phyloP scores from a whole-genome alignment of 2,797 vertebrate species.

The Pseudopleuronectes americanus region DNA sequence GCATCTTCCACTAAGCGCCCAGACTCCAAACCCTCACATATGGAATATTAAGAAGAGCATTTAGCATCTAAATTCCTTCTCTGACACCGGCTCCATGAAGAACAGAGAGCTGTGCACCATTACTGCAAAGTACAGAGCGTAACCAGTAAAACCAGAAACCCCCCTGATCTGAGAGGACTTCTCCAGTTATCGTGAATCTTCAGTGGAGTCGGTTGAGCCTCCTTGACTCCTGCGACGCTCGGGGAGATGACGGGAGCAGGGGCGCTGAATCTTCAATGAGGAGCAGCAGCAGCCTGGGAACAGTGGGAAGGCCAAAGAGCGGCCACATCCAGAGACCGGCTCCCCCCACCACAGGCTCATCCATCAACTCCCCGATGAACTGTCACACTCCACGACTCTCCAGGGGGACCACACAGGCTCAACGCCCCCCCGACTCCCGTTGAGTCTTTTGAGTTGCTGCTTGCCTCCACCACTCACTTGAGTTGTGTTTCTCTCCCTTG shows the following conservation, averaged over 20 bases:
- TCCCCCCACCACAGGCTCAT: slow-evolving; percentile 42
- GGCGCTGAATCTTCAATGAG: slow-evolving; percentile 50
- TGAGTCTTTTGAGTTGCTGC: background rate
- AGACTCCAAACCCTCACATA: background rate
- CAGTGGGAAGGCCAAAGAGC: slow-evolving; percentile 44
- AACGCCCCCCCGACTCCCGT: background rate
- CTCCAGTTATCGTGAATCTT: slow-evolving; percentile 36
- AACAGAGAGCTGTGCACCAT: background rate
- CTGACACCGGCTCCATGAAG: background rate
- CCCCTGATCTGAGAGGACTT: slow-evolving; percentile 20
- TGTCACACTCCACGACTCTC: slow-evolving; percentile 48
- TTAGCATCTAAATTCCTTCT: background rate
- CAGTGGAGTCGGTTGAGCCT: slow-evolving; percentile 21
- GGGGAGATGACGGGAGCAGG: slow-evolving; percentile 30
- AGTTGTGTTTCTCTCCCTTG: background rate
- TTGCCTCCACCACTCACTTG: background rate
- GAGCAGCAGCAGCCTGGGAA: slow-evolving; percentile 44
- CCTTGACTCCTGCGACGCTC: slow-evolving; percentile 12
- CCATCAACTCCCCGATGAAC: slow-evolving; percentile 55
- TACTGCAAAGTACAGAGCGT: background rate
- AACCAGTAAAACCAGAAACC: background rate
- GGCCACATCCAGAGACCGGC: slow-evolving; percentile 27
- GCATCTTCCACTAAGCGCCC: background rate
- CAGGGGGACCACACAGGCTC: slow-evolving; percentile 8
- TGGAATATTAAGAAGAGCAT: background rate